Evolutionary conservation across 2,888 invertebrate species (phyloP).

Genomic region (Pteria penguin): DNA sequence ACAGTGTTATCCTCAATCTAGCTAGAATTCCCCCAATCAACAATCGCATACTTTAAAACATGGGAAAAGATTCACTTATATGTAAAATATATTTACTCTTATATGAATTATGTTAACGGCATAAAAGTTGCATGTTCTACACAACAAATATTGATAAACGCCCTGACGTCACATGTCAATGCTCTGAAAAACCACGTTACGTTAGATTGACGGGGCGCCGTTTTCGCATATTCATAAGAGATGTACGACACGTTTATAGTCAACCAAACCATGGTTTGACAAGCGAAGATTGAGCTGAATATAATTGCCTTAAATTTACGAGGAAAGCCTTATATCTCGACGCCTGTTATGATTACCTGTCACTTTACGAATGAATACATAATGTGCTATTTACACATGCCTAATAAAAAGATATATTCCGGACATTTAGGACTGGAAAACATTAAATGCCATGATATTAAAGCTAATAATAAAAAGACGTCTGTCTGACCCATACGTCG

Average conservation of each 20-base stretch:
- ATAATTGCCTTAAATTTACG: slow-evolving; percentile 11
- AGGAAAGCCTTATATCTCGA: slow-evolving; percentile 13
- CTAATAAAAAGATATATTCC: neutral
- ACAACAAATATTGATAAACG: too few relatives aligned
- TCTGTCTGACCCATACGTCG: neutral
- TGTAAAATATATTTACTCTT: too few relatives aligned
- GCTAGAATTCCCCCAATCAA: too few relatives aligned
- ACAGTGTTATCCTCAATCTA: too few relatives aligned
- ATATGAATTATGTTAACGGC: too few relatives aligned
- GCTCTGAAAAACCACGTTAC: neutral
- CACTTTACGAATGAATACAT: slow-evolving; percentile 22
- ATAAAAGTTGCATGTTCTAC: too few relatives aligned
- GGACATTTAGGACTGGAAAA: neutral
- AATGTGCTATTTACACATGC: slow-evolving; percentile 17
- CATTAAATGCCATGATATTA: neutral
- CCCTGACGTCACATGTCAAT: neutral
- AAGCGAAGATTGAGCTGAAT: neutral
- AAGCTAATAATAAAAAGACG: neutral
- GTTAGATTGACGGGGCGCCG: neutral
- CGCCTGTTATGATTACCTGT: slow-evolving; percentile 23
- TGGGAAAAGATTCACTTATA: too few relatives aligned
- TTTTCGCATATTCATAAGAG: neutral
- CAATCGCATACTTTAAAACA: too few relatives aligned
- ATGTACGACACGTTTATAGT: neutral
- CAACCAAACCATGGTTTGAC: neutral